phyloP scores from a whole-genome alignment of 1,140 invertebrate species.

The Drosophila erecta region DNA sequence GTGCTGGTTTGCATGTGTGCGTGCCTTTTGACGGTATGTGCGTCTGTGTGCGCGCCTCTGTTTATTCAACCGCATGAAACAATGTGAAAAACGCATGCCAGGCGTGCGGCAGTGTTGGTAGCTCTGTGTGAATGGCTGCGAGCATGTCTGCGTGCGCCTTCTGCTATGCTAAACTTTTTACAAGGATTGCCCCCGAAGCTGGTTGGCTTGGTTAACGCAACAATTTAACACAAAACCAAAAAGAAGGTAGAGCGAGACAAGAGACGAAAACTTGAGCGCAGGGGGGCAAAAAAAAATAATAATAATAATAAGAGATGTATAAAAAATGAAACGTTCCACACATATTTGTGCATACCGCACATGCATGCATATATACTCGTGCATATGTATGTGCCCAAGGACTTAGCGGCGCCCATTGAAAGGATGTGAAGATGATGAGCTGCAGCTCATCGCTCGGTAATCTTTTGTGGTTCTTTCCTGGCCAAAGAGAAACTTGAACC shows the following conservation, averaged over 20 bases:
- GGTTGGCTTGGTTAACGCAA: slow-evolving; percentile 62
- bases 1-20: slow-evolving; percentile 9
- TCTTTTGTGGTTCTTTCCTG: slow-evolving; percentile 66
- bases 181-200: slow-evolving; percentile 68
- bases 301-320: neutral
- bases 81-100: slow-evolving; percentile 80
- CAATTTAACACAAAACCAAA: slow-evolving; percentile 66
- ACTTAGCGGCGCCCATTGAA: slow-evolving; percentile 45
- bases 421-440: slow-evolving; percentile 57
- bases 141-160: slow-evolving; percentile 36
- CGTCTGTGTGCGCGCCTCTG: slow-evolving; percentile 55
- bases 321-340: slow-evolving; percentile 25
- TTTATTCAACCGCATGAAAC: slow-evolving; percentile 81
- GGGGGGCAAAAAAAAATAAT: neutral
- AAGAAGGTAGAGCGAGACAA: slow-evolving; percentile 52
- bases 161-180: slow-evolving; percentile 77
- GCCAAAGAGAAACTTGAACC: slow-evolving; percentile 67
- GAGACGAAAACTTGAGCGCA: slow-evolving; percentile 15
- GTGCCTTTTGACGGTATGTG: slow-evolving; percentile 15
- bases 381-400: slow-evolving; percentile 39
- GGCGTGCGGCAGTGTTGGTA: slow-evolving; percentile 38
- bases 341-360: slow-evolving; percentile 41
- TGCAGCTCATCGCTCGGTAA: slow-evolving; percentile 67
- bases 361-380: neutral
- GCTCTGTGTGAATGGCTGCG: slow-evolving; percentile 12